These are phyloP conservation scores for Tragulus kanchil DNA, from an alignment of 2,113 vertebrate species.

Conservation along the genomic window DNA sequence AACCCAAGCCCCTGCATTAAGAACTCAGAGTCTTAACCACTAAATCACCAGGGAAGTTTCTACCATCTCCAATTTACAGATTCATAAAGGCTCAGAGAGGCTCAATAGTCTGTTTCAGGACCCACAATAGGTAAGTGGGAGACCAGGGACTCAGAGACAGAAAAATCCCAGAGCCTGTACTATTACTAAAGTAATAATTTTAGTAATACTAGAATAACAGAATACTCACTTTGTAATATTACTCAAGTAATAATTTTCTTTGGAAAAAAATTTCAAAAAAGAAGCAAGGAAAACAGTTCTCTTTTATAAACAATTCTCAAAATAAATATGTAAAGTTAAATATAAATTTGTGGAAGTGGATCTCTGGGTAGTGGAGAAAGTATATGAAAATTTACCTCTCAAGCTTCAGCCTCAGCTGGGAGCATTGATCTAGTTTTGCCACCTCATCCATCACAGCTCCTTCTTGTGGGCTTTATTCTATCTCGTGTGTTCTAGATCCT, in stretches of 20 bases:
- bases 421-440: not conserved
- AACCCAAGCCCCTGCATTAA: not conserved
- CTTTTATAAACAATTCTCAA: not conserved
- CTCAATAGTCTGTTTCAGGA: not conserved
- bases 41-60: not conserved
- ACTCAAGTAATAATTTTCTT: not conserved
- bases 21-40: not conserved
- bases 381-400: not conserved
- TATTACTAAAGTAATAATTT: not conserved
- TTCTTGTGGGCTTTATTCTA: not conserved
- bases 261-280: not conserved
- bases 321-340: not conserved
- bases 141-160: not conserved
- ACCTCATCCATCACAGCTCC: fast-evolving
- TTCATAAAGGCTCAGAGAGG: constrained; percentile 19
- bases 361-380: not conserved
- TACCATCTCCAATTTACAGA: not conserved
- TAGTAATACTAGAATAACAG: not conserved
- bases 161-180: not conserved
- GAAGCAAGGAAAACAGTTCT: not conserved
- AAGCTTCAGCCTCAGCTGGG: not conserved
- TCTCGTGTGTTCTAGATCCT: not conserved
- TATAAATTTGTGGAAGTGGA: not conserved
- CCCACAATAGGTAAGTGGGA: not conserved
- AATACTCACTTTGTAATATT: not conserved